Base-by-base conservation (phyloP, 2,797 vertebrate genomes). In the Aulostomus chinensis region DNA sequence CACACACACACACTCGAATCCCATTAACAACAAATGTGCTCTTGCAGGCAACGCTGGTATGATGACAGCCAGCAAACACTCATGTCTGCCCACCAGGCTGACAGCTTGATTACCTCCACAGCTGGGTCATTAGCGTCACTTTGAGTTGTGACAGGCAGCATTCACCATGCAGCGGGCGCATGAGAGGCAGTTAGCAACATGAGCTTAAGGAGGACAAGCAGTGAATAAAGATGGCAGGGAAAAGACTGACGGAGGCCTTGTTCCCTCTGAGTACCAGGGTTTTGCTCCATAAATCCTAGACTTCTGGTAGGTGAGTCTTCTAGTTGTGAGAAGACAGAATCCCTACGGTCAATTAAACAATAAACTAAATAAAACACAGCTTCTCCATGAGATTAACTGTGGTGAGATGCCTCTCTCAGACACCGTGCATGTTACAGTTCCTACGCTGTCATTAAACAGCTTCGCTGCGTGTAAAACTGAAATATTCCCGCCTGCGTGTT, bases 31-130 rank as follows among this genome's bases (percentile, higher is more conserved):
- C 42, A 58, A 71, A 60, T 33, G 40, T 46, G 51, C 48, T 55
- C 32, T 29, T 36, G 25, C 30, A 37, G 47, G 41, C 20, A 36
- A 11, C 3, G 20, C 30, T 40, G 40, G 8, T 53, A 55, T 39
- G 36, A 43, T 54, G 67, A 63, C 65, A 70, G 56, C 47, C 13
- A 58, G 55, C 46, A 43, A 66, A 67, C 59, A 56, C 51, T 54
- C 57, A 56, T 24, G 38, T 16, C 53, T 71, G 52, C 46, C 61
- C 38, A 37, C 51, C 35, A 42, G 70, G 66, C 58, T 64, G 77
- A 71, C 69, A 68, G 76, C 68, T 76, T 82, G 75, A 72, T 81
- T 70, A 73, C 54, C 58, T 60, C 63, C 68, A 67, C 49, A 50
- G 48, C 55, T 54, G 62, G 49, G 41, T 58, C 67, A 80, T 79